Percentiles rank a stretch among this genome's conserved stretches.
Conservation (phyloP, 2,888 invertebrate species). For the Trichogramma evanescens region DNA sequence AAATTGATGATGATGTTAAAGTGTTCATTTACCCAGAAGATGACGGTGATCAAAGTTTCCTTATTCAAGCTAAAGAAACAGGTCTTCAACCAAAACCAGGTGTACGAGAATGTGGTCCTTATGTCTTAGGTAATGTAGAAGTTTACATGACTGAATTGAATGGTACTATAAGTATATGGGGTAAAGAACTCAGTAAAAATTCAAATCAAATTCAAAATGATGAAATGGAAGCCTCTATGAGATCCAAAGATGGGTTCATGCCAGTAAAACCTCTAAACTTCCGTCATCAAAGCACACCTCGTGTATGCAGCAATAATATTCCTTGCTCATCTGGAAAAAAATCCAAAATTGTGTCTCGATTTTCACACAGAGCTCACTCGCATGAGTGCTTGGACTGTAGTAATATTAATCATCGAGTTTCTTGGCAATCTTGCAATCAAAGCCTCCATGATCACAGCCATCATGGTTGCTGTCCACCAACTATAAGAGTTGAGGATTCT, state of each 20-base stretch:
- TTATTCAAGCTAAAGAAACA: conserved; percentile 37
- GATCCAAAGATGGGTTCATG: conserved; percentile 8
- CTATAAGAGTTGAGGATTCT: neutral
- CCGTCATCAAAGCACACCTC: conserved; percentile 23
- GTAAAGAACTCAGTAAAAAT: conserved; percentile 36
- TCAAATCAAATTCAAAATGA: conserved; percentile 19
- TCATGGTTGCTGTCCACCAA: conserved; percentile 10
- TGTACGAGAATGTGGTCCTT: conserved; percentile 43
- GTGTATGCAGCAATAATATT: conserved; percentile 12
- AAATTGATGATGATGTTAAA: conserved; percentile 35
- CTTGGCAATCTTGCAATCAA: conserved; percentile 17
- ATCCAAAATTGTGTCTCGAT: conserved; percentile 18
- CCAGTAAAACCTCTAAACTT: conserved; percentile 7
- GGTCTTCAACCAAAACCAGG: conserved; percentile 22
- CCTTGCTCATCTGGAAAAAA: conserved; percentile 34
- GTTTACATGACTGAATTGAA: conserved; percentile 43
- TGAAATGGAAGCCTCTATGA: conserved; percentile 21
- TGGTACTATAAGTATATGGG: conserved; percentile 44
- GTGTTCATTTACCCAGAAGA: conserved; percentile 40
- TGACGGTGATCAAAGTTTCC: conserved; percentile 38
- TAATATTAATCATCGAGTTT: conserved; percentile 11
- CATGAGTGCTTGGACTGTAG: conserved; percentile 9
- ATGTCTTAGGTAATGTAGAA: conserved; percentile 41
- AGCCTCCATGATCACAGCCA: conserved; percentile 7
- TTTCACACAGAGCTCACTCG: conserved; percentile 3